Percentiles rank a stretch among this genome's conserved stretches.
Conservation (phyloP, 2,888 invertebrate species). For the Lepidocyrtoides sp. region DNA sequence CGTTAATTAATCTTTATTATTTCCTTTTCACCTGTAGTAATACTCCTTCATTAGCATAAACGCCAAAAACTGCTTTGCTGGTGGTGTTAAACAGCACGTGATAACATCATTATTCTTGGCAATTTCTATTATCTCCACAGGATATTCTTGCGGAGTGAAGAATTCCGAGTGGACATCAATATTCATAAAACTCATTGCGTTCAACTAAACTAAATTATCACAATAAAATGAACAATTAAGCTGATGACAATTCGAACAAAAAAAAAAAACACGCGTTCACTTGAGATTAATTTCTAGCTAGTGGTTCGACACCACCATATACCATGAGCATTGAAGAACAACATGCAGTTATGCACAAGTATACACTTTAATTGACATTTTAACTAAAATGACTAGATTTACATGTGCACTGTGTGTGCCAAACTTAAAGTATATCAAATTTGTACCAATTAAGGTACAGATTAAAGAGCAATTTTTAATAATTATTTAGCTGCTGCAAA, state of each 20-base stretch:
- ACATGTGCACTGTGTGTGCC: background rate
- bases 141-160: conserved; percentile 85
- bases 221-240: conserved; percentile 38
- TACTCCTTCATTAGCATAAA: conserved; percentile 85
- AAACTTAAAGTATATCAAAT: background rate
- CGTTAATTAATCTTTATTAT: background rate
- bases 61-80: conserved; percentile 85
- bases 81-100: conserved; percentile 84
- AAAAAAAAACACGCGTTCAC: no score
- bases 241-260: no score
- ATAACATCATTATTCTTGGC: conserved; percentile 84
- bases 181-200: conserved; percentile 83
- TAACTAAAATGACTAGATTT: conserved; percentile 12
- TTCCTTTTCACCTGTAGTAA: conserved; percentile 82
- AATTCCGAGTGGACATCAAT: conserved; percentile 85
- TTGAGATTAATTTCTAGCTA: no score
- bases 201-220: conserved; percentile 29
- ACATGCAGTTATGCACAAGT: conserved; percentile 7
- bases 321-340: background rate
- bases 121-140: conserved; percentile 85
- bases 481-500: background rate
- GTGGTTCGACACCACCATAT: no score
- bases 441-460: background rate
- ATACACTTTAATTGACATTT: conserved; percentile 13
- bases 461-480: background rate